phyloP scores from a whole-genome alignment of 2,888 invertebrate genomes.

The Drosophila phalerata region DNA sequence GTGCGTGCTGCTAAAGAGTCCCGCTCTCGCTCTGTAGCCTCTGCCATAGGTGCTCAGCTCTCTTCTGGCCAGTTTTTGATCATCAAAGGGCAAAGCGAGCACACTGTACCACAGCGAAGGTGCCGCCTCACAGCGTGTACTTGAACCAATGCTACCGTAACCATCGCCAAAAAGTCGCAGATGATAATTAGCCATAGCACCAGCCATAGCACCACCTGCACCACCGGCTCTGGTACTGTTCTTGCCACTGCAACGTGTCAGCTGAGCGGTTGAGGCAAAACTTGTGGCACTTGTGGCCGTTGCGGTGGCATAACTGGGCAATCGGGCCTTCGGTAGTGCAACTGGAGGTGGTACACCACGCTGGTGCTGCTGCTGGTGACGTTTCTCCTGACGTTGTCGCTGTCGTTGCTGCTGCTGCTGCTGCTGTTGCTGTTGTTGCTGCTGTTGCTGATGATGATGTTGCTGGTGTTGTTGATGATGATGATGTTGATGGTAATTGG shows the following conservation, averaged over 20 bases:
- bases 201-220: constrained; percentile 10
- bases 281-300: constrained; percentile 75
- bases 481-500: constrained; percentile 72
- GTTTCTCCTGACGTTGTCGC: constrained; percentile 23
- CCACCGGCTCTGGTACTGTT: constrained; percentile 11
- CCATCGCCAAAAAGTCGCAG: constrained; percentile 56
- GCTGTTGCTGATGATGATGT: constrained; percentile 35
- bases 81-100: constrained; percentile 96
- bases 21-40: constrained; percentile 91
- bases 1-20: constrained; percentile 94
- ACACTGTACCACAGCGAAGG: constrained; percentile 95
- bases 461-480: constrained; percentile 61
- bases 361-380: constrained; percentile 26
- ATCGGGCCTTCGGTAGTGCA: constrained; percentile 12
- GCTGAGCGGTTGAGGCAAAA: constrained; percentile 72
- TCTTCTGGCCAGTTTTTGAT: constrained; percentile 95
- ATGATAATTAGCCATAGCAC: constrained; percentile 34
- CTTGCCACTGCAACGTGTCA: constrained; percentile 56
- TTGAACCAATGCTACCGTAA: constrained; percentile 69
- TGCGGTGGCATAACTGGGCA: constrained; percentile 75
- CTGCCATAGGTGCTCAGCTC: constrained; percentile 88
- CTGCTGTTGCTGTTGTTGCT: constrained; percentile 27
- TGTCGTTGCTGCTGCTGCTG: constrained; percentile 27
- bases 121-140: constrained; percentile 85
- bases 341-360: constrained; percentile 1